Evolutionary conservation across 2,888 invertebrate genomes (phyloP).

Genomic region (Cistogaster globosa): DNA sequence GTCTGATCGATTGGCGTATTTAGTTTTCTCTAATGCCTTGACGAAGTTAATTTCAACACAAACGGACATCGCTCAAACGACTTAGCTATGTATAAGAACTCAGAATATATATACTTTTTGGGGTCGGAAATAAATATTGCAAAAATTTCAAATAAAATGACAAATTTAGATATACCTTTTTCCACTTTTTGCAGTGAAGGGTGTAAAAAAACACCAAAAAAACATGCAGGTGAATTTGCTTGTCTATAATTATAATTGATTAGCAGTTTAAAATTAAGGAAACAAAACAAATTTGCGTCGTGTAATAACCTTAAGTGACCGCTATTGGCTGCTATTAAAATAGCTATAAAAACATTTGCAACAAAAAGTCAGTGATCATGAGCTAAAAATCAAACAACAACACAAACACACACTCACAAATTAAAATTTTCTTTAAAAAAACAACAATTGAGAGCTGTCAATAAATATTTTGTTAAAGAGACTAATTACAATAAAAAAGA

Average conservation of each 20-base stretch:
- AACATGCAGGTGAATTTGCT: conserved; percentile 32
- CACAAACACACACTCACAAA: background rate
- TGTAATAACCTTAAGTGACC: conserved; percentile 71
- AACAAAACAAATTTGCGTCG: conserved; percentile 62
- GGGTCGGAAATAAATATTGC: too few species aligned
- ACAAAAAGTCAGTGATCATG: background rate
- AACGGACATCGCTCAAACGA: too few species aligned
- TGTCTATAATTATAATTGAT: conserved; percentile 45
- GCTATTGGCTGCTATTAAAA: conserved; percentile 36
- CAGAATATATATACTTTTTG: too few species aligned
- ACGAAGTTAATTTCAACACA: too few species aligned
- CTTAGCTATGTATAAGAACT: too few species aligned
- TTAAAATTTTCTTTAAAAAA: background rate
- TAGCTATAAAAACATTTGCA: background rate
- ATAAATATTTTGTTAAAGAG: conserved; percentile 3
- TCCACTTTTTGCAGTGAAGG: too few species aligned
- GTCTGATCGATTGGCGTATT: too few species aligned
- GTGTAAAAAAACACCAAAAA: too few species aligned
- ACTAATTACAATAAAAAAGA: too few species aligned
- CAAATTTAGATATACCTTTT: too few species aligned
- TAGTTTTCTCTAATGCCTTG: too few species aligned
- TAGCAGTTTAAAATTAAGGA: conserved; percentile 33
- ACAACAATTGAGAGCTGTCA: conserved; percentile 37
- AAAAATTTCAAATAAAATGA: too few species aligned
- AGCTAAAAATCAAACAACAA: background rate